Conservation (phyloP, 2,113 vertebrate species). For the Lophochroa leadbeateri region DNA sequence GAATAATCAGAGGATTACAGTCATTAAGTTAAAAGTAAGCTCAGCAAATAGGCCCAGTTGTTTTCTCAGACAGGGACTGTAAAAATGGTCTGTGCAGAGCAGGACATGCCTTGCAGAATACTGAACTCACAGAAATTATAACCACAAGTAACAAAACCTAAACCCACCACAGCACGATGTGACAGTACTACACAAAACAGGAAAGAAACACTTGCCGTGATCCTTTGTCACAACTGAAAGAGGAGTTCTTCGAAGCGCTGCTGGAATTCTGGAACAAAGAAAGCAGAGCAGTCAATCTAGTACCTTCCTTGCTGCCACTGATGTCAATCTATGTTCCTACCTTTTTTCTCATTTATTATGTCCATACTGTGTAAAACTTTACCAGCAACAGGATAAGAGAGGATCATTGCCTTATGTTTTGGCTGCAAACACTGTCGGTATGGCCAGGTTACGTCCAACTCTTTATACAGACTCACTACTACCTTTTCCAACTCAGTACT, state of each 20-base stretch:
- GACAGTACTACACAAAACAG: not conserved
- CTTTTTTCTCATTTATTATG: not conserved
- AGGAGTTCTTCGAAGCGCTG: not conserved
- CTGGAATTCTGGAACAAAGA: slow-evolving; percentile 58
- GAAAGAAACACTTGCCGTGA: slow-evolving; percentile 60
- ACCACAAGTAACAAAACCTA: not conserved
- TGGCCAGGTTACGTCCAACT: not conserved
- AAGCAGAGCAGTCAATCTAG: not conserved
- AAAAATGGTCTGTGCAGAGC: not conserved
- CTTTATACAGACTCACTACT: not conserved
- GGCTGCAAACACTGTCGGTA: not conserved
- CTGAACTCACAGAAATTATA: not conserved
- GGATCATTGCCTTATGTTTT: not conserved
- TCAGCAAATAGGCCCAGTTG: not conserved
- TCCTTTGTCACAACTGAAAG: slow-evolving; percentile 57
- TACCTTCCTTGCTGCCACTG: not conserved
- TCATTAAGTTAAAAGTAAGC: not conserved
- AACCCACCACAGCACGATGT: rapidly evolving
- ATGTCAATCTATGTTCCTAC: not conserved
- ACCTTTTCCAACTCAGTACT: not conserved
- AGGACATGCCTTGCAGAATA: not conserved
- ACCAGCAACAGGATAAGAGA: not conserved
- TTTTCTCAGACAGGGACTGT: not conserved
- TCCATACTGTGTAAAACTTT: not conserved
- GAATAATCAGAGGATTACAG: not conserved